Conservation (phyloP, 2,888 invertebrate species). For the Enchytraeus crypticus region DNA sequence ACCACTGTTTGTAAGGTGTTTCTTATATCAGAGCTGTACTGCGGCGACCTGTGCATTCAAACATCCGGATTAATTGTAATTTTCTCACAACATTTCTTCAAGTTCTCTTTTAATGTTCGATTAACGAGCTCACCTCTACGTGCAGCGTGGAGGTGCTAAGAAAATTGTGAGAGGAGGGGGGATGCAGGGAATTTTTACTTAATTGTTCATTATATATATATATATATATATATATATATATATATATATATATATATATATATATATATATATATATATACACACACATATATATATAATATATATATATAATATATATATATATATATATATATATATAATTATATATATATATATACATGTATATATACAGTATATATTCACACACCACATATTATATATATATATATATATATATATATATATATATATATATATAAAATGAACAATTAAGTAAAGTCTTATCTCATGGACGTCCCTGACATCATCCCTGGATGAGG, state of each 20-base stretch:
- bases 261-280: not conserved
- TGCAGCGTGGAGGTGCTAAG: no score
- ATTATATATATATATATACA: not conserved
- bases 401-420: not conserved
- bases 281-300: conserved; percentile 20
- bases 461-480: not conserved
- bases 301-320: not conserved
- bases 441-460: no score
- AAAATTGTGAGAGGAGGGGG: no score
- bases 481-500: not conserved
- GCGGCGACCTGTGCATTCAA: no score
- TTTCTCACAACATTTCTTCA: no score
- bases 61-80: no score
- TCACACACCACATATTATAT: not conserved
- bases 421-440: not conserved
- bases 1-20: no score
- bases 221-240: conserved; percentile 1
- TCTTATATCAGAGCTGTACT: no score
- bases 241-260: not conserved
- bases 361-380: not conserved
- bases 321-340: conserved; percentile 23
- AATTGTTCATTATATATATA: no score
- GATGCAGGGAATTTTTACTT: no score
- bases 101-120: no score
- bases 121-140: no score